Conservation (phyloP, 1,140 invertebrate genomes). For the Pseudomyrmex cubaensis region DNA sequence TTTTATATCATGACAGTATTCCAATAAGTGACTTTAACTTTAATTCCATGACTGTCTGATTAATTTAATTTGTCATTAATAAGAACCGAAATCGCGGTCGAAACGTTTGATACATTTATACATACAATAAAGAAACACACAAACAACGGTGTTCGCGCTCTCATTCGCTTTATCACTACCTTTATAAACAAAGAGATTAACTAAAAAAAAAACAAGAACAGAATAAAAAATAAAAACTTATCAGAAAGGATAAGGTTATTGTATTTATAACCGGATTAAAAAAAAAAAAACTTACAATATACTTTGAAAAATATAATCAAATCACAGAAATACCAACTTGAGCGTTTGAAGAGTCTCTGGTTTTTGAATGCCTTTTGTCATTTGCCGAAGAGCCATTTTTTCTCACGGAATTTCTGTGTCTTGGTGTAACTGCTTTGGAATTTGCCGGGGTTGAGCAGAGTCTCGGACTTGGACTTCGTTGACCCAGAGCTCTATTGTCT, state of each 20-base stretch:
- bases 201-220: not conserved
- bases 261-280: not conserved
- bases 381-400: constrained; percentile 78
- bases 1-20: no score
- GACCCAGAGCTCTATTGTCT: constrained; percentile 73
- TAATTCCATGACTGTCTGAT: no score
- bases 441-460: constrained; percentile 74
- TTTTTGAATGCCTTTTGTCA: constrained; percentile 79
- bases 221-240: not conserved
- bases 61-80: no score
- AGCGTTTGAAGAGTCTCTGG: constrained; percentile 76
- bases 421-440: constrained; percentile 80
- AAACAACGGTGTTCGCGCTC: no score
- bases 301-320: not conserved
- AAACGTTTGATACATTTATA: no score
- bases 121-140: no score
- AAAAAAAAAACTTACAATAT: not conserved
- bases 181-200: not conserved
- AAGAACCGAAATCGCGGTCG: no score
- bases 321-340: constrained; percentile 71
- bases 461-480: constrained; percentile 82
- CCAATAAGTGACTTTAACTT: no score
- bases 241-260: not conserved
- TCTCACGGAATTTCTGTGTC: constrained; percentile 82
- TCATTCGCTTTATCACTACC: no score